Evolutionary conservation across 2,113 vertebrate species (phyloP).

Genomic region (Proteles cristata): DNA sequence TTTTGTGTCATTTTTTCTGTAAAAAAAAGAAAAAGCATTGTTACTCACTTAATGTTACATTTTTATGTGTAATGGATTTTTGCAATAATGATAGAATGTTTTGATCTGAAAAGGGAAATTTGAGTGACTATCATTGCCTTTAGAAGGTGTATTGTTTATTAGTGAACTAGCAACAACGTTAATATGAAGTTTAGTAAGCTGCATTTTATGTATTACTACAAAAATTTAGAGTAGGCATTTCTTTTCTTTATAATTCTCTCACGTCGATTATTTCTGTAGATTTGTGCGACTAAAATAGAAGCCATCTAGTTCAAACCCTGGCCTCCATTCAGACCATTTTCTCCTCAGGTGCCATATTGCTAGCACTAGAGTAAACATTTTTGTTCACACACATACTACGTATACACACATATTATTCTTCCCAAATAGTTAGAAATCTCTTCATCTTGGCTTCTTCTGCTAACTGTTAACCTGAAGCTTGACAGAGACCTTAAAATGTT

Average conservation of each 20-base stretch:
- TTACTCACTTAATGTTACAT: not conserved
- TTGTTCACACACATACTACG: not conserved
- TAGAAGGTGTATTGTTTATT: constrained; percentile 26
- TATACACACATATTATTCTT: not conserved
- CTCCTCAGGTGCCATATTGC: not conserved
- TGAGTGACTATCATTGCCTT: constrained; percentile 15
- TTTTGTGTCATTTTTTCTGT: constrained; percentile 53
- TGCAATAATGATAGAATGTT: not conserved
- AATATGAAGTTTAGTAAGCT: constrained; percentile 29
- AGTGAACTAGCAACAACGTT: constrained; percentile 47
- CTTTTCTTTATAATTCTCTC: constrained; percentile 22
- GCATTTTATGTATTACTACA: not conserved
- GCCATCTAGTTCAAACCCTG: not conserved
- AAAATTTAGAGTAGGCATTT: constrained; percentile 23
- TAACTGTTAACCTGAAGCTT: constrained; percentile 15
- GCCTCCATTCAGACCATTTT: constrained; percentile 4
- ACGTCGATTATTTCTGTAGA: constrained; percentile 43
- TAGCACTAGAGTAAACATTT: not conserved
- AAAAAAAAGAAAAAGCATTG: constrained; percentile 32
- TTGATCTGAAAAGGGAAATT: constrained; percentile 54
- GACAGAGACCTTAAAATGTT: constrained; percentile 28
- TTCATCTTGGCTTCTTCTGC: not conserved
- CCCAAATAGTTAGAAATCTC: constrained; percentile 6
- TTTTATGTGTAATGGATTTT: constrained; percentile 5
- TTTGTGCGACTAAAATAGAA: constrained; percentile 30